phyloP scores from a whole-genome alignment of 2,113 vertebrate genomes.

The Hippocampus zosterae region DNA sequence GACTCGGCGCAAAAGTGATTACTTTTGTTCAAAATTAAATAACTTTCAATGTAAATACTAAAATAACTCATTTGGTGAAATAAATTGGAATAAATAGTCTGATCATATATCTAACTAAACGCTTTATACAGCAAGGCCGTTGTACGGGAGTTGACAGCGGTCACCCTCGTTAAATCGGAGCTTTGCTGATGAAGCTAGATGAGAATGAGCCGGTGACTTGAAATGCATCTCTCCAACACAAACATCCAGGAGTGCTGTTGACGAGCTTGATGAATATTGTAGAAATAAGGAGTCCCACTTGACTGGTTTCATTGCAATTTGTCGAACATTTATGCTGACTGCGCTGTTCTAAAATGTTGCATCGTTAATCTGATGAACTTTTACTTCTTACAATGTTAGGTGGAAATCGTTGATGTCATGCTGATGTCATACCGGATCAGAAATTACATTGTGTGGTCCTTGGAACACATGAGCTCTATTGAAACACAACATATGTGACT shows the following conservation, averaged over 20 bases:
- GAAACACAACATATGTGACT: background rate
- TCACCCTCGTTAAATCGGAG: conserved; percentile 36
- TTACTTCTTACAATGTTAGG: conserved; percentile 25
- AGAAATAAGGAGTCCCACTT: conserved; percentile 36
- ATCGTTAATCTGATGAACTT: conserved; percentile 40
- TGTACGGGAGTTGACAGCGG: background rate
- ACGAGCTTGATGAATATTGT: conserved; percentile 38
- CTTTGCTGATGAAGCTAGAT: conserved; percentile 34
- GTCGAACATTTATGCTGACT: conserved; percentile 30
- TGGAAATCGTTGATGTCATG: background rate
- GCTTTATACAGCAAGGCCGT: background rate
- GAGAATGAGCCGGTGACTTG: conserved; percentile 5
- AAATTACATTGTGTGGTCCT: conserved; percentile 24
- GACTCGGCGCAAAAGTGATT: too few relatives aligned
- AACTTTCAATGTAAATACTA: too few relatives aligned
- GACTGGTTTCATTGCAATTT: conserved; percentile 18
- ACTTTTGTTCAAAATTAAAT: too few relatives aligned
- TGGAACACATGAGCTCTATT: background rate
- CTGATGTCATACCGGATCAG: conserved; percentile 29
- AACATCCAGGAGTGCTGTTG: conserved; percentile 19
- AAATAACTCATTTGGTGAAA: too few relatives aligned
- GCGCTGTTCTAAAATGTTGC: conserved; percentile 28
- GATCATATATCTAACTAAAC: too few relatives aligned
- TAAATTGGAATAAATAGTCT: background rate
- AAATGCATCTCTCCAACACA: conserved; percentile 12